A percentile compares a stretch with the other conserved stretches of the same genome.
Evolutionary conservation across 2,113 vertebrate species (phyloP).

Genomic region (Seriola rivoliana): DNA sequence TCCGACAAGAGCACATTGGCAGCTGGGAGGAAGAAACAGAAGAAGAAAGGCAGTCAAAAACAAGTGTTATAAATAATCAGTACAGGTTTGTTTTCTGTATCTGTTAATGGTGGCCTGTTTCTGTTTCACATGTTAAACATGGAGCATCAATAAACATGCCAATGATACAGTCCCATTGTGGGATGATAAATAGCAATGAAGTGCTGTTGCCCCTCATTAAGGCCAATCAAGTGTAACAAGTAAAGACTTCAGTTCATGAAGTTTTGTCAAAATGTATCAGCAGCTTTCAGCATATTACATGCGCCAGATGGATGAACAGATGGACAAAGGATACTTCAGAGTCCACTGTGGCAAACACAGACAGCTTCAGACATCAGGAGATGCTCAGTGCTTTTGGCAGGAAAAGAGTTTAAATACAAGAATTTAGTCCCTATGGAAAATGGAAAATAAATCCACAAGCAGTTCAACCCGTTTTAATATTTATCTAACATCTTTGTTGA

Average conservation of each 20-base stretch:
- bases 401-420: background rate
- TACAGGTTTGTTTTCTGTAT: background rate
- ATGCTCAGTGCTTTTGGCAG: background rate
- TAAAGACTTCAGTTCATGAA: background rate
- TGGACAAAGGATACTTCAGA: background rate
- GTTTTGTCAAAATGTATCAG: slow-evolving; percentile 1
- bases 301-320: background rate
- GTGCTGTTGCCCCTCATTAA: slow-evolving; percentile 4
- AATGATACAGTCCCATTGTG: background rate
- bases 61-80: background rate
- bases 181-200: background rate
- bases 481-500: background rate
- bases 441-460: background rate
- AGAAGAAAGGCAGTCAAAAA: background rate
- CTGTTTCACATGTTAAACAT: background rate
- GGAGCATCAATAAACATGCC: slow-evolving; percentile 11
- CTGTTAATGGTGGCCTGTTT: background rate
- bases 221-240: background rate
- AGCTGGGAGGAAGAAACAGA: slow-evolving; percentile 76
- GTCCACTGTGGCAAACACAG: background rate
- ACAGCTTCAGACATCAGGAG: background rate
- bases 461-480: background rate
- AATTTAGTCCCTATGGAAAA: background rate
- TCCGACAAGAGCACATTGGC: slow-evolving; percentile 97
- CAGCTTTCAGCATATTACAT: background rate